Base-by-base conservation (phyloP, 1,140 invertebrate genomes). In the Bradynema listronoti region DNA sequence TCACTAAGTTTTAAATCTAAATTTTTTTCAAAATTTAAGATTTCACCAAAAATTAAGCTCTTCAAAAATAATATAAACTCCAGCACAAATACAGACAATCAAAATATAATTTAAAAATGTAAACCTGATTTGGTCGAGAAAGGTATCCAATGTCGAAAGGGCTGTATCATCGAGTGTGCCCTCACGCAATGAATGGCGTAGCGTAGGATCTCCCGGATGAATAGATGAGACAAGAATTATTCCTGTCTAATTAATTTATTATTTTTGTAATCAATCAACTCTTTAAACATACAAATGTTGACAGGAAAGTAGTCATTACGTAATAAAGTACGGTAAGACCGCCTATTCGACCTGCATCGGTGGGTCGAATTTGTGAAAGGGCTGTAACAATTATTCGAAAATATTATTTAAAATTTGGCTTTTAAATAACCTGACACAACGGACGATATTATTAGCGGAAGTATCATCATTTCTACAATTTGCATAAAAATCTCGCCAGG, bases 401-500 rank as follows among this genome's bases (percentile, higher is more conserved):
- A 47, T 47, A 24, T 47, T 47, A 9, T 47, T 47, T 47, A 29
- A 39, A 11, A 39, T 39, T 39, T 19, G 11, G 11, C 36, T 39
- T 39, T 39, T 39, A 11, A 50, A 24, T 4, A 71, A 84, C 85
- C 85, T 69, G 87, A 85, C 71, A 91, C 87, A n/a, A 91, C 80
- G 70, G 88, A 89, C 42, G 89, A 87, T 61, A 92, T 88, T 56
- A 91, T 87, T 64, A 91, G 79, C 11, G 88, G 89, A 56, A 91
- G 79, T 71, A 91, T 90, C 61, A 63, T 63, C 58, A 63, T 65
- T 39, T 63, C 58, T 14, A 63, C 61, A 30, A 63, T 63, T 69
- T 89, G 84, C 86, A 90, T 90, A 77, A 91, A 90, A 6, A 91
- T 81, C 73, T 91, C 89, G 50, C 89, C 88, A n/a, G 88, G 89